Conservation (phyloP, 1,140 invertebrate species). For the Heliothis virescens region DNA sequence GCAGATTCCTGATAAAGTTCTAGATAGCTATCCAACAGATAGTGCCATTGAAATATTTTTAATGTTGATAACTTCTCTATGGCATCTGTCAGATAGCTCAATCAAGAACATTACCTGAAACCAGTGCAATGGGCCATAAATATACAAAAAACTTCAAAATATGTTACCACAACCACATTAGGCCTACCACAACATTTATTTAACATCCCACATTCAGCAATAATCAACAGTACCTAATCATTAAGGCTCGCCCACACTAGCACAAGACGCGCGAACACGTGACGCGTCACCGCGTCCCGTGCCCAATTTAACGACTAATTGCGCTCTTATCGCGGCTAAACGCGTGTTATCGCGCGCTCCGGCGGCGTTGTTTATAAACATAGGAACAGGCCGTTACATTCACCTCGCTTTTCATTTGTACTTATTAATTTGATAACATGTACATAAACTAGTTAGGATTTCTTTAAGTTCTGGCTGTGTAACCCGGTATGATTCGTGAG, state of each 20-base stretch:
- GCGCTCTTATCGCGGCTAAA: constrained; percentile 46
- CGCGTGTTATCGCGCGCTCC: constrained; percentile 41
- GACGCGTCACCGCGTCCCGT: constrained; percentile 18
- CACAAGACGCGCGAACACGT: constrained; percentile 34
- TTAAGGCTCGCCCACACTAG: constrained; percentile 29
- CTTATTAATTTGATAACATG: constrained; percentile 40
- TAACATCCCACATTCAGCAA: background rate
- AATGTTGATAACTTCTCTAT: too few species aligned
- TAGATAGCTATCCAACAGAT: too few species aligned
- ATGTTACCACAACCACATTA: too few species aligned
- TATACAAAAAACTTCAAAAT: background rate
- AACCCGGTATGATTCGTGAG: too few species aligned
- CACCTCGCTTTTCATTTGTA: constrained; percentile 30
- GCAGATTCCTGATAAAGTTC: too few species aligned
- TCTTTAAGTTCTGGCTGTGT: background rate
- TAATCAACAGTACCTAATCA: background rate
- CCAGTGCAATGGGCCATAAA: too few species aligned
- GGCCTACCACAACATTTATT: background rate
- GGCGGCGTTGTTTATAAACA: constrained; percentile 38
- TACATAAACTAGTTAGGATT: background rate
- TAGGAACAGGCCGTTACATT: constrained; percentile 36
- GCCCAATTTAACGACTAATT: constrained; percentile 49
- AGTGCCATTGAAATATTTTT: too few species aligned
- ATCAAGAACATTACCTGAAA: too few species aligned
- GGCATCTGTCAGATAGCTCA: too few species aligned